A percentile compares a stretch with the other conserved stretches of the same genome.
Evolutionary conservation across 1,140 invertebrate species (phyloP).

Genomic region (Ceratosolen solmsi): DNA sequence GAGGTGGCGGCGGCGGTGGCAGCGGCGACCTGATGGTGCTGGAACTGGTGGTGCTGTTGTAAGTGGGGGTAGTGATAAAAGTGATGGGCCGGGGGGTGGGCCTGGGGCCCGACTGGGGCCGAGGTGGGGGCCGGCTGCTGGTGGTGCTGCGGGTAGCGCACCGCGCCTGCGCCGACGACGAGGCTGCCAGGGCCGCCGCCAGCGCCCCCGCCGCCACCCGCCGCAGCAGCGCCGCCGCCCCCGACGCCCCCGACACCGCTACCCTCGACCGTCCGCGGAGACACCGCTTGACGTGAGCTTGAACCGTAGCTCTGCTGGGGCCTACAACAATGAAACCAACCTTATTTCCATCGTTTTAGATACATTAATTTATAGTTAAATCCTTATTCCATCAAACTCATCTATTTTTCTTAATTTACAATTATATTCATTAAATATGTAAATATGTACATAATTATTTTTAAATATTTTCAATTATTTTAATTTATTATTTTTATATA

Average conservation of each 20-base stretch:
- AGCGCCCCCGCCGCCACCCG: slow-evolving; percentile 51
- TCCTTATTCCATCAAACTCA: too few species aligned
- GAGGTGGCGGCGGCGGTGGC: slow-evolving; percentile 53
- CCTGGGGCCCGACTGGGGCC: slow-evolving; percentile 12
- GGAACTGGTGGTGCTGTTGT: slow-evolving; percentile 22
- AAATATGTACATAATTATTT: too few species aligned
- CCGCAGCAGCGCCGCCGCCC: slow-evolving; percentile 40
- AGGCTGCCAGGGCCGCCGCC: slow-evolving; percentile 49
- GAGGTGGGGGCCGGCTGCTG: slow-evolving; percentile 27
- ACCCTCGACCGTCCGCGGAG: slow-evolving; percentile 67
- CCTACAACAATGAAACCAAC: slow-evolving; percentile 57
- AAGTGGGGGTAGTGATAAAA: slow-evolving; percentile 25
- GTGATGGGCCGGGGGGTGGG: neutral
- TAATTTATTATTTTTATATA: too few species aligned
- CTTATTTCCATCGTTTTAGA: too few species aligned
- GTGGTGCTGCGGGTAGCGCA: slow-evolving; percentile 36
- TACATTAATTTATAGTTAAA: too few species aligned
- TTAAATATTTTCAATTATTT: too few species aligned
- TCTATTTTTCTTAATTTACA: too few species aligned
- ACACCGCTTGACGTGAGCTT: slow-evolving; percentile 67
- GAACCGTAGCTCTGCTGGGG: slow-evolving; percentile 66
- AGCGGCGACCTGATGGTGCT: slow-evolving; percentile 30
- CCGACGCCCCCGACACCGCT: slow-evolving; percentile 47
- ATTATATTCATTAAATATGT: too few species aligned
- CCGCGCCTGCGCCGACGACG: slow-evolving; percentile 53